Conservation (phyloP, 2,888 invertebrate species). For the Ennomos fuscantarius region DNA sequence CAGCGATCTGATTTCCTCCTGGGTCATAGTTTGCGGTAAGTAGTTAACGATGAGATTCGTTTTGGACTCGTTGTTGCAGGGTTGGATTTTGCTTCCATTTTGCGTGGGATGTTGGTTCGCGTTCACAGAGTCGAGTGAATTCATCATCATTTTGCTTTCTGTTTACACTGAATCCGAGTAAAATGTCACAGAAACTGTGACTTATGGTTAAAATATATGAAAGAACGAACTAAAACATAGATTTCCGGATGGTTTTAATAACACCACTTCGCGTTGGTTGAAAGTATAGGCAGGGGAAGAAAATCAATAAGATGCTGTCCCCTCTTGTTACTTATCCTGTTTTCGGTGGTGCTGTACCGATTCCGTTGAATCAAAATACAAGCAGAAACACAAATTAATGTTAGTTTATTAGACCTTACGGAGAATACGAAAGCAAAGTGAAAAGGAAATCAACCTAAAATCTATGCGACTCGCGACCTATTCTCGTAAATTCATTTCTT, state of each 20-base stretch:
- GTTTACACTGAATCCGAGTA: slow-evolving; percentile 64
- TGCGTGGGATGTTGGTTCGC: slow-evolving; percentile 86
- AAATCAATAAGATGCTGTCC: slow-evolving; percentile 86
- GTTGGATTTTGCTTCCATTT: slow-evolving; percentile 90
- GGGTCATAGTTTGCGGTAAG: slow-evolving; percentile 99
- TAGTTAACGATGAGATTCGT: slow-evolving; percentile 99
- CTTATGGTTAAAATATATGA: slow-evolving; percentile 54
- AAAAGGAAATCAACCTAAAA: slow-evolving; percentile 85
- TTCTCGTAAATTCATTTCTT: slow-evolving; percentile 85
- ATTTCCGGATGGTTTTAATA: slow-evolving; percentile 65
- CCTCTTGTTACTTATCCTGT: slow-evolving; percentile 79
- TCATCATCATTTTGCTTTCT: slow-evolving; percentile 82
- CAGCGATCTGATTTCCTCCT: slow-evolving; percentile 97
- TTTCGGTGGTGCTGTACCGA: slow-evolving; percentile 68
- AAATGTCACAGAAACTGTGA: slow-evolving; percentile 63
- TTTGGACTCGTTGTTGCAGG: slow-evolving; percentile 95
- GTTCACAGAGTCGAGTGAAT: slow-evolving; percentile 81
- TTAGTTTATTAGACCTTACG: slow-evolving; percentile 81
- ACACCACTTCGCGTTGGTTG: slow-evolving; percentile 83
- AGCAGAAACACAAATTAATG: slow-evolving; percentile 77
- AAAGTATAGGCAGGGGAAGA: slow-evolving; percentile 85
- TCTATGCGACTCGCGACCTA: slow-evolving; percentile 84
- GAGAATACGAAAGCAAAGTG: slow-evolving; percentile 83
- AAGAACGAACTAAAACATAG: slow-evolving; percentile 66
- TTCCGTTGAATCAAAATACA: slow-evolving; percentile 77